phyloP scores from a whole-genome alignment of 2,797 vertebrate genomes.

The Hippoglossus hippoglossus region DNA sequence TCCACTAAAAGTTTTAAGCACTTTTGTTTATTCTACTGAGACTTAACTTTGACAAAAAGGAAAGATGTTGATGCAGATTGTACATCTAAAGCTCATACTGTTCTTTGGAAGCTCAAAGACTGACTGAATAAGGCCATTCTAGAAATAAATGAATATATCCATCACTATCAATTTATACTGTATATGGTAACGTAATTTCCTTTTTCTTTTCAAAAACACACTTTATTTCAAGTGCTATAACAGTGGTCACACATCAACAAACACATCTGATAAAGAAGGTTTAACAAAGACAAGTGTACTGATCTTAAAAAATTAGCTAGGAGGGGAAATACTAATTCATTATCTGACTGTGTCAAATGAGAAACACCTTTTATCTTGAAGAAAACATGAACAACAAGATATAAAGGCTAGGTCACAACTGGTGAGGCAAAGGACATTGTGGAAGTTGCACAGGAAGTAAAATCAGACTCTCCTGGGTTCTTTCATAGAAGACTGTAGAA shows the following conservation, averaged over 20 bases:
- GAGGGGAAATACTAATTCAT: conserved; percentile 11
- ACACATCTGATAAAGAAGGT: conserved; percentile 8
- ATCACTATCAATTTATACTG: too few species aligned
- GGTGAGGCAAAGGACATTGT: conserved; percentile 9
- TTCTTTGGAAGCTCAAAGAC: conserved; percentile 20
- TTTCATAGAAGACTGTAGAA: too few species aligned
- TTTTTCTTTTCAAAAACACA: conserved; percentile 4
- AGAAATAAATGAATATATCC: conserved; percentile 1
- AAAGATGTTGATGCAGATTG: too few species aligned
- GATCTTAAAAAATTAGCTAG: conserved; percentile 2
- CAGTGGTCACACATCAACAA: conserved; percentile 16
- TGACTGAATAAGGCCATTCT: conserved; percentile 11
- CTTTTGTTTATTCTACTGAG: too few species aligned
- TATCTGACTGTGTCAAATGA: conserved; percentile 17
- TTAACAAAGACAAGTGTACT: too few species aligned
- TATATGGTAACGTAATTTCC: too few species aligned
- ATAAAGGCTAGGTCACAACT: too few species aligned
- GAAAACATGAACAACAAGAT: too few species aligned
- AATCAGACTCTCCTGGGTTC: conserved; percentile 17
- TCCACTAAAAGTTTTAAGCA: too few species aligned
- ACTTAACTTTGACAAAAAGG: too few species aligned
- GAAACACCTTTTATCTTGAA: conserved; percentile 13
- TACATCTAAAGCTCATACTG: not conserved
- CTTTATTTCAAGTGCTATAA: conserved; percentile 2
- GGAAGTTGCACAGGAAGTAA: conserved; percentile 18